Conservation (phyloP, 2,888 invertebrate genomes). For the Drosophila trichaetosa region DNA sequence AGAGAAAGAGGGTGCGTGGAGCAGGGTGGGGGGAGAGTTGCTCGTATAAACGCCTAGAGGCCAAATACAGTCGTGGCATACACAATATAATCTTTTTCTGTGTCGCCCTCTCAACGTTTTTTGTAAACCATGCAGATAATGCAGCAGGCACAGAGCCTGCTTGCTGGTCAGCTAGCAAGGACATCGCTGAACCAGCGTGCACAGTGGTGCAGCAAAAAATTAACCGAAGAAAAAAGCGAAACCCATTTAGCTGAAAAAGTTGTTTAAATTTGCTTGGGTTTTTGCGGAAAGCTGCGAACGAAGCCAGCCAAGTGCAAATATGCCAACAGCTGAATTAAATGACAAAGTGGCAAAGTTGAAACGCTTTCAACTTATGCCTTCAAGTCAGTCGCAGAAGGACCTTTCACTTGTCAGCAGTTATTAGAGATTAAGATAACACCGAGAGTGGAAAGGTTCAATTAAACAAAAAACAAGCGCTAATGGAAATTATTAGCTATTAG, state of each 20-base stretch:
- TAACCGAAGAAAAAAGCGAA: conserved; percentile 1
- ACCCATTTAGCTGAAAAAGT: conserved; percentile 27
- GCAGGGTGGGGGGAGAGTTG: neutral
- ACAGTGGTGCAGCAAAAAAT: conserved; percentile 8
- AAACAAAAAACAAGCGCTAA: neutral
- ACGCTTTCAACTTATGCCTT: conserved; percentile 6
- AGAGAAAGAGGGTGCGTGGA: too few species aligned
- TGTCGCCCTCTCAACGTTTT: conserved; percentile 54
- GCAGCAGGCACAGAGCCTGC: conserved; percentile 28
- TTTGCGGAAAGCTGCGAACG: conserved; percentile 49
- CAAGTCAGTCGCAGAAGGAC: too few species aligned
- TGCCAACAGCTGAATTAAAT: conserved; percentile 62
- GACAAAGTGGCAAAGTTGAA: conserved; percentile 46
- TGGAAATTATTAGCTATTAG: neutral
- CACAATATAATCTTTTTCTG: conserved; percentile 77
- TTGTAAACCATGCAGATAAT: conserved; percentile 50
- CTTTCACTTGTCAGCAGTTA: neutral
- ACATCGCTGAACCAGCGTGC: conserved; percentile 2
- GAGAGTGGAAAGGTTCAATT: neutral
- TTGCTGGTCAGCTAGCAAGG: neutral
- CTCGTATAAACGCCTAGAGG: conserved; percentile 69
- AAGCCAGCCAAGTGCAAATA: conserved; percentile 59
- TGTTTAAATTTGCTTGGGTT: conserved; percentile 64
- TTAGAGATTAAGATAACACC: neutral
- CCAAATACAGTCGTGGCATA: conserved; percentile 60